A percentile compares a stretch with the other conserved stretches of the same genome.
These are phyloP conservation scores for Danio tinwini DNA, from an alignment of 2,797 vertebrate species.

Conservation along the genomic window DNA sequence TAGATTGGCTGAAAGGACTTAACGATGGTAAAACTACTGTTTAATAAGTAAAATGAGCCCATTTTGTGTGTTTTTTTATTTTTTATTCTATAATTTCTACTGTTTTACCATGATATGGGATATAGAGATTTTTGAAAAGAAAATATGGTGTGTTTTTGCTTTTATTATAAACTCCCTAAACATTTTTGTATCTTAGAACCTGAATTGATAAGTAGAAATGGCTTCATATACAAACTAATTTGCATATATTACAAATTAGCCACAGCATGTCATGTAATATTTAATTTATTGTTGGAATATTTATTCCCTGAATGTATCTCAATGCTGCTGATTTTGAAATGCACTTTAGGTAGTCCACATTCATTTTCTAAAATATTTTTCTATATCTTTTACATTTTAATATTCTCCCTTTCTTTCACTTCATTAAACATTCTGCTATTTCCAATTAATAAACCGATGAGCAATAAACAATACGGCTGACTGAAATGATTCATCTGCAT, in stretches of 20 bases:
- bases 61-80: too few species aligned
- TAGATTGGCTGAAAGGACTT: too few species aligned
- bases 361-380: slow-evolving; percentile 65
- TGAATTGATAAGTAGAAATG: background rate
- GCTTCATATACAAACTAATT: background rate
- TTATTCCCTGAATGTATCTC: slow-evolving; percentile 96
- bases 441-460: slow-evolving; percentile 52
- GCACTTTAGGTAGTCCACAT: slow-evolving; percentile 88
- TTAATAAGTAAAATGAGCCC: too few species aligned
- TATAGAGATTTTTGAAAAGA: too few species aligned
- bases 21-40: too few species aligned
- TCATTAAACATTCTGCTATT: slow-evolving; percentile 51
- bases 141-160: slow-evolving; percentile 5
- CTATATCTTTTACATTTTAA: slow-evolving; percentile 43
- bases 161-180: slow-evolving; percentile 18
- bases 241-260: background rate
- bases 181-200: background rate
- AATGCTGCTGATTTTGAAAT: slow-evolving; percentile 94
- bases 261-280: slow-evolving; percentile 61
- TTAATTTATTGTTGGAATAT: slow-evolving; percentile 97
- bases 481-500: background rate
- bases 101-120: too few species aligned
- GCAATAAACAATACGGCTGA: slow-evolving; percentile 12
- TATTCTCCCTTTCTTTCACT: slow-evolving; percentile 63
- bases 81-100: too few species aligned